Conservation (phyloP, 2,113 vertebrate genomes). For the Apus apus region DNA sequence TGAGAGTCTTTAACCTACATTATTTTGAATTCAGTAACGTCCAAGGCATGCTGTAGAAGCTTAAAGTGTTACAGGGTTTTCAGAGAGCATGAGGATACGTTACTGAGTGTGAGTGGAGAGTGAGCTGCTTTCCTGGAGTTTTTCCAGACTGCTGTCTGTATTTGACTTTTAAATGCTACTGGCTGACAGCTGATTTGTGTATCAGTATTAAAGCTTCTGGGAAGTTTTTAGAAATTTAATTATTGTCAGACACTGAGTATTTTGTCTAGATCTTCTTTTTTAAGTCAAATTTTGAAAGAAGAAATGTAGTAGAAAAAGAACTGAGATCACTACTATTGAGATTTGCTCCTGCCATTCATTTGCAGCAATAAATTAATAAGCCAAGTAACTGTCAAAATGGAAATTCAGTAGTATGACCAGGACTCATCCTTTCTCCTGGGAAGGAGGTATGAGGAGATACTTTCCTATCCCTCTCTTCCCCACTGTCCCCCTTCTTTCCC, state of each 20-base stretch:
- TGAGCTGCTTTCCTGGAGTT: neutral
- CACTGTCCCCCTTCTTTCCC: neutral
- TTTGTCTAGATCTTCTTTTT: neutral
- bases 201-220: neutral
- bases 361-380: neutral
- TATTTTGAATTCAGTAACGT: neutral
- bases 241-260: neutral
- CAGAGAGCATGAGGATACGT: neutral
- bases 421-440: neutral
- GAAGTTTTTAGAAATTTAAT: neutral
- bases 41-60: neutral
- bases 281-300: neutral
- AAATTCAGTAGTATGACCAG: neutral
- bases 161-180: conserved; percentile 2
- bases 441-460: neutral
- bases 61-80: neutral
- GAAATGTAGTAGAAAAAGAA: neutral
- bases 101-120: neutral
- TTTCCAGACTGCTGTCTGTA: neutral
- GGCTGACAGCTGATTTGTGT: conserved; percentile 3
- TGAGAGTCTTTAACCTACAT: neutral
- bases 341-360: neutral
- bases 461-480: neutral
- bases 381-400: neutral
- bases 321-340: neutral